Percentiles rank a stretch among this genome's conserved stretches.
Evolutionary conservation across 2,113 vertebrate genomes (phyloP).

Genomic region (Brachyistius frenatus): DNA sequence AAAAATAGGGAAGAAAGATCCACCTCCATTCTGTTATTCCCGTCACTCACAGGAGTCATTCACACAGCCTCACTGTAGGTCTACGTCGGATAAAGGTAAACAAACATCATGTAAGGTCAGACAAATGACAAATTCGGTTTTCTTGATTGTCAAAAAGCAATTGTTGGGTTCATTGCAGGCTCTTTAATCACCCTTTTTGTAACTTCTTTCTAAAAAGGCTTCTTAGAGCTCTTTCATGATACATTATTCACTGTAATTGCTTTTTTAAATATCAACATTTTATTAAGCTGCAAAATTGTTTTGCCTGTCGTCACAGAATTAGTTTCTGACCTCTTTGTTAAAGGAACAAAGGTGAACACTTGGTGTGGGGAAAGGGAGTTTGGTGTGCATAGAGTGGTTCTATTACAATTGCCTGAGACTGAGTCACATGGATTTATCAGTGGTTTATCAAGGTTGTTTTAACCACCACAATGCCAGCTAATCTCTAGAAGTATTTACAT

Average conservation of each 20-base stretch:
- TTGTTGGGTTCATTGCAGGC: not conserved
- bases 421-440: conserved; percentile 38
- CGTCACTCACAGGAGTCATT: too few species aligned
- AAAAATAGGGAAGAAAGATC: too few species aligned
- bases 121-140: too few species aligned
- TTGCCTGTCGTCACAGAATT: conserved; percentile 30
- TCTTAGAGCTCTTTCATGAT: not conserved
- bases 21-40: too few species aligned
- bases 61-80: too few species aligned
- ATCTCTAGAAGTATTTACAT: not conserved
- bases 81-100: too few species aligned
- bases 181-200: not conserved
- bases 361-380: conserved; percentile 28
- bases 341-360: conserved; percentile 45
- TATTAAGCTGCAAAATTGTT: conserved; percentile 16
- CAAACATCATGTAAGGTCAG: too few species aligned
- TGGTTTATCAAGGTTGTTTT: not conserved
- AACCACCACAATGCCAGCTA: not conserved
- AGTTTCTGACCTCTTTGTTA: conserved; percentile 46
- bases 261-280: not conserved
- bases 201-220: not conserved
- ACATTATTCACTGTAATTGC: not conserved
- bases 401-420: conserved; percentile 19
- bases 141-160: not conserved
- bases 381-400: conserved; percentile 37